Percentiles rank a stretch among this genome's conserved stretches.
These are phyloP conservation scores for Patiria pectinifera DNA, from an alignment of 53 echinoderm and acorn worm genomes.

Conservation along the genomic window DNA sequence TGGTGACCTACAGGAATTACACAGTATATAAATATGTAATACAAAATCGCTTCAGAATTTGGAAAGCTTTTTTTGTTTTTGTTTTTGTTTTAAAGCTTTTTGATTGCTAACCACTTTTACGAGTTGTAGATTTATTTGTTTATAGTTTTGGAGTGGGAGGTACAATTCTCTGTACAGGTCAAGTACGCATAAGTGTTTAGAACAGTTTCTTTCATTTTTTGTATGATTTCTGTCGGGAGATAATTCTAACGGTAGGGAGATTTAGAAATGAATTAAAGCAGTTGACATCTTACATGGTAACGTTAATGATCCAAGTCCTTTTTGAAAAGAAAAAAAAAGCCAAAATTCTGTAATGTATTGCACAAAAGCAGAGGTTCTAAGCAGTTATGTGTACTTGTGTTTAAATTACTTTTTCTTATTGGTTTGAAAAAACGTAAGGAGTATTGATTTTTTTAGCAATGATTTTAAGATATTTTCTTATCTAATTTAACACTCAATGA, in stretches of 20 bases:
- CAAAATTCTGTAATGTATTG: background rate
- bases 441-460: too few species aligned
- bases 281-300: too few species aligned
- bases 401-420: background rate
- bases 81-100: background rate
- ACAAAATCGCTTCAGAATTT: background rate
- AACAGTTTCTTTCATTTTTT: background rate
- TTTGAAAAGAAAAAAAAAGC: too few species aligned
- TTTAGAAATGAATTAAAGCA: too few species aligned
- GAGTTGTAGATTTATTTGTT: slow-evolving; percentile 4
- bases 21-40: slow-evolving; percentile 27
- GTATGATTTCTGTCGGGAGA: too few species aligned
- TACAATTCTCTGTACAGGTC: background rate
- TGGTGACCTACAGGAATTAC: background rate
- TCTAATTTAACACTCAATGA: too few species aligned
- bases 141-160: background rate
- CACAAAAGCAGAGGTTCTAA: background rate
- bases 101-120: slow-evolving; percentile 1
- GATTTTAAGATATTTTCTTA: too few species aligned
- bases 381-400: background rate
- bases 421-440: too few species aligned
- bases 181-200: background rate
- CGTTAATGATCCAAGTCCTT: too few species aligned
- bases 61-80: background rate
- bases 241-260: too few species aligned